Evolutionary conservation across 2,113 vertebrate genomes (phyloP).

Genomic region (Ceyx melanurus): DNA sequence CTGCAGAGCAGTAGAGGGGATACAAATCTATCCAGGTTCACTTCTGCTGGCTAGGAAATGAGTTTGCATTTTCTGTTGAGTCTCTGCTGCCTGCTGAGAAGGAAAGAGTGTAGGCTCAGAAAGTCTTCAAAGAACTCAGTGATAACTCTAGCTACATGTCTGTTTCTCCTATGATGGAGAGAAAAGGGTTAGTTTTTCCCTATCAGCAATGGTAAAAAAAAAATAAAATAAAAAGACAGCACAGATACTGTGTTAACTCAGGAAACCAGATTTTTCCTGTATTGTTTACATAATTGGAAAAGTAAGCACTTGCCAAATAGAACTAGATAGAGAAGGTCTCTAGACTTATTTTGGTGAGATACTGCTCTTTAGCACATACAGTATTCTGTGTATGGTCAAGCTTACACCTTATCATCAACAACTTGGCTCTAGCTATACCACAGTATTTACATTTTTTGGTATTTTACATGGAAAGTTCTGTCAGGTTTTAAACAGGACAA

Average conservation of each 20-base stretch:
- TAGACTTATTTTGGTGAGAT: too few species aligned
- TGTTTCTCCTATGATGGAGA: not conserved
- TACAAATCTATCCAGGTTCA: not conserved
- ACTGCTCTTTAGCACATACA: not conserved
- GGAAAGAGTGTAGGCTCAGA: accelerated
- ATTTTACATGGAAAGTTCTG: too few species aligned
- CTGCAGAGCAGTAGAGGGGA: not conserved
- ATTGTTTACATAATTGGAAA: not conserved
- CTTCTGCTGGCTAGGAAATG: not conserved
- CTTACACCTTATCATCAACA: not conserved
- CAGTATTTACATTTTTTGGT: not conserved
- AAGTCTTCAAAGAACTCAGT: not conserved
- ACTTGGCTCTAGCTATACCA: not conserved
- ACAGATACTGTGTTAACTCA: not conserved
- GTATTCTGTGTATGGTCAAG: not conserved
- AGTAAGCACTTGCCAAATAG: not conserved
- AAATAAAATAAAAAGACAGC: not conserved
- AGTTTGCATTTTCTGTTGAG: not conserved
- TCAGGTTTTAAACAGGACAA: not conserved
- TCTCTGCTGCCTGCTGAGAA: not conserved
- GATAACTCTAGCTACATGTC: not conserved
- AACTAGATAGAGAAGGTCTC: too few species aligned
- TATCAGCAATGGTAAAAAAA: not conserved
- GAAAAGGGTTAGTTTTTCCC: not conserved
- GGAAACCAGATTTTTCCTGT: not conserved